Percentiles rank a stretch among this genome's conserved stretches.
phyloP scores from a whole-genome alignment of 2,888 invertebrate species.

The Macrophya alboannulata region DNA sequence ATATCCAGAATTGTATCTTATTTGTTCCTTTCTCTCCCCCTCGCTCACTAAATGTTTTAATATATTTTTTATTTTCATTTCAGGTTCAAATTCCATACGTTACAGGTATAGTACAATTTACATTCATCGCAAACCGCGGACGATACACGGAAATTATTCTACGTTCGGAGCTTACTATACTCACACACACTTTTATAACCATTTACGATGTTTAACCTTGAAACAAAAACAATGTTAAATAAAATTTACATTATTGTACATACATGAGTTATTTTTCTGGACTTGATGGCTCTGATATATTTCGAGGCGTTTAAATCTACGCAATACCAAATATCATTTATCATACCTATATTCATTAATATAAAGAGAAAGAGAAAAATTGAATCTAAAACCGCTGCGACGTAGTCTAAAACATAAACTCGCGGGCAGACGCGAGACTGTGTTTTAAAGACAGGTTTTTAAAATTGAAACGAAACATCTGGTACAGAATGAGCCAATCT shows the following conservation, averaged over 20 bases:
- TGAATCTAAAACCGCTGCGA: neutral
- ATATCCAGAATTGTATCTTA: neutral
- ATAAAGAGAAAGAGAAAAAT: neutral
- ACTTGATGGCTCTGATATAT: neutral
- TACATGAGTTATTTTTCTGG: neutral
- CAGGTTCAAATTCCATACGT: neutral
- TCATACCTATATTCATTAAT: neutral
- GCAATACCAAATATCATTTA: no score
- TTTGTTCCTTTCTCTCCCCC: neutral
- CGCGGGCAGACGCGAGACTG: neutral
- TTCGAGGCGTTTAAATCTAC: no score
- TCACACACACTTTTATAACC: neutral
- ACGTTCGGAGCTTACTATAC: neutral
- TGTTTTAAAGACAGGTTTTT: constrained; percentile 31
- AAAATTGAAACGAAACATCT: constrained; percentile 51
- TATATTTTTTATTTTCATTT: neutral
- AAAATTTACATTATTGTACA: no score
- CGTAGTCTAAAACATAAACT: neutral
- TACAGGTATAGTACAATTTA: neutral
- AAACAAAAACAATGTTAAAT: no score
- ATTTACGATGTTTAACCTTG: neutral
- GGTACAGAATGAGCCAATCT: constrained; percentile 40
- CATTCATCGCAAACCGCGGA: neutral
- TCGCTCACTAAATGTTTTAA: neutral
- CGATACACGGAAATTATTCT: neutral